These are phyloP conservation scores for Penelope pileata DNA, from an alignment of 2,113 vertebrate genomes.

Conservation along the genomic window DNA sequence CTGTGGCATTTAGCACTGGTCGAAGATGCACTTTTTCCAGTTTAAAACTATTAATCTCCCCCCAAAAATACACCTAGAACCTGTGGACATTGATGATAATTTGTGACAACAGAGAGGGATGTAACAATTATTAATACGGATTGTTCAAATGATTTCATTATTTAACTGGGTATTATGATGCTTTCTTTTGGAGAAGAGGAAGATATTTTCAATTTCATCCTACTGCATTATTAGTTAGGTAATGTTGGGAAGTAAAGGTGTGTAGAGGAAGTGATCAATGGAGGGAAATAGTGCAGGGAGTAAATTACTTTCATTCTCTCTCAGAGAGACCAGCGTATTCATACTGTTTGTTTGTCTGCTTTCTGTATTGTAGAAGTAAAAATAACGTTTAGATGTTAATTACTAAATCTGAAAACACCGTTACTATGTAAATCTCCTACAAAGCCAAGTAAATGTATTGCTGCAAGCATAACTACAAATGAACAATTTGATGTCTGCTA, in stretches of 20 bases:
- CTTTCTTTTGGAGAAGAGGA: background rate
- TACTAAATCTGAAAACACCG: background rate
- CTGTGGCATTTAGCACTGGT: background rate
- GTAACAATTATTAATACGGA: background rate
- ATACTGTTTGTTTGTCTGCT: background rate
- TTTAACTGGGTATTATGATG: background rate
- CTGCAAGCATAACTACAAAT: background rate
- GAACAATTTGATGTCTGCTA: background rate
- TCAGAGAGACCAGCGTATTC: background rate
- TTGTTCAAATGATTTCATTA: background rate
- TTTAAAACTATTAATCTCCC: background rate
- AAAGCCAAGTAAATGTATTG: background rate
- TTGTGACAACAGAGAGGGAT: background rate
- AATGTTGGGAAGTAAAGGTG: background rate
- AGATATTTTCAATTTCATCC: background rate
- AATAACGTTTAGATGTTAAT: background rate
- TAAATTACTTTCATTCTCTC: background rate
- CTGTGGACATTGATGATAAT: background rate
- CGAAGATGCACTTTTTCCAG: background rate
- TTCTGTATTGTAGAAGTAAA: background rate
- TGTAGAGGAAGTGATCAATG: background rate
- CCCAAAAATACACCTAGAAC: background rate
- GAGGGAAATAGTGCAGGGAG: fast-evolving
- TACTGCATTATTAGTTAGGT: background rate
- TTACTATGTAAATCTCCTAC: background rate